A percentile compares a stretch with the other conserved stretches of the same genome.
phyloP scores from a whole-genome alignment of 2,113 vertebrate genomes.

The Periophthalmodon schlosseri region DNA sequence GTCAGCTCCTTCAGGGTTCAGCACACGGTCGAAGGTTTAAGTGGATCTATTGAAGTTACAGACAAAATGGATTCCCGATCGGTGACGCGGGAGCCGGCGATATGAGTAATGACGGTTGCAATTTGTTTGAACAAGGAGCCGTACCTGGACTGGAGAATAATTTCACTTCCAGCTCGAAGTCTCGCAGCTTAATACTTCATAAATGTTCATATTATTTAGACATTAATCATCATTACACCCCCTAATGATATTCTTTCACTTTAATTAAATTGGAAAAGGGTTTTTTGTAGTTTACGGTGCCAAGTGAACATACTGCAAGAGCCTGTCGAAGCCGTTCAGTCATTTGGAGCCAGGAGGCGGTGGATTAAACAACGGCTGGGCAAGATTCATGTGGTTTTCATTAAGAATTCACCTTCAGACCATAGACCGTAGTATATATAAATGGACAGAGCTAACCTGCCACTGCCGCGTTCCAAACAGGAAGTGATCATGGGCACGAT shows the following conservation, averaged over 20 bases:
- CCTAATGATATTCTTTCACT: constrained; percentile 73
- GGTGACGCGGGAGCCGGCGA: constrained; percentile 53
- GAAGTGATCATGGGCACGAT: no score
- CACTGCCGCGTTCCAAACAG: no score
- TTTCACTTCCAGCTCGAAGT: constrained; percentile 59
- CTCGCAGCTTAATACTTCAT: constrained; percentile 63
- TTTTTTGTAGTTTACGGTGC: constrained; percentile 45
- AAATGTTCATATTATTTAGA: constrained; percentile 74
- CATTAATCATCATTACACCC: constrained; percentile 76
- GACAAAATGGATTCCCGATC: constrained; percentile 66
- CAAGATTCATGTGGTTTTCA: constrained; percentile 32
- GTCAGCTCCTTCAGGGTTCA: constrained; percentile 63
- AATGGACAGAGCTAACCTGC: no score
- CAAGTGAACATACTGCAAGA: constrained; percentile 61
- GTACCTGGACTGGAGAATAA: constrained; percentile 63
- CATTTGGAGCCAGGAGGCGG: constrained; percentile 67
- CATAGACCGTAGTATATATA: no score
- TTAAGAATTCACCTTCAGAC: constrained; percentile 28
- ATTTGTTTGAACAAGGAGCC: constrained; percentile 49
- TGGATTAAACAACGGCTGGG: constrained; percentile 52
- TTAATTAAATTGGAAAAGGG: constrained; percentile 68
- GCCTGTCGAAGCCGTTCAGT: constrained; percentile 63
- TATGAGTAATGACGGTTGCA: constrained; percentile 59
- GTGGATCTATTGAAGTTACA: constrained; percentile 38
- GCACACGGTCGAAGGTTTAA: constrained; percentile 43